These are phyloP conservation scores for Papilio protenor DNA, from an alignment of 2,888 invertebrate species.

Conservation along the genomic window DNA sequence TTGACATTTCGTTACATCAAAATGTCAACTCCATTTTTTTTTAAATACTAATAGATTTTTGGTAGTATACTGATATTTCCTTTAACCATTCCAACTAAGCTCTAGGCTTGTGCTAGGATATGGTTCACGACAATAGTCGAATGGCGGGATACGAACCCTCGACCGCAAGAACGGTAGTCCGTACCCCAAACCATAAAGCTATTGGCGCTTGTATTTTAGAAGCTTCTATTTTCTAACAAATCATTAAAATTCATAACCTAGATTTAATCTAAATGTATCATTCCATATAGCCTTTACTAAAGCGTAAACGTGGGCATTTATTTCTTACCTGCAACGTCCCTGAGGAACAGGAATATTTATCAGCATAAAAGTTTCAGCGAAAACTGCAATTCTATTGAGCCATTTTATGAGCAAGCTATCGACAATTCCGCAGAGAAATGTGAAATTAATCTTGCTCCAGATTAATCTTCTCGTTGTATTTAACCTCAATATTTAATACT, in stretches of 20 bases:
- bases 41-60: no score
- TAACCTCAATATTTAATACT: not conserved
- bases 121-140: no score
- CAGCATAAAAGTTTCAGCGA: slow-evolving; percentile 3
- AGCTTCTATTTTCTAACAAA: no score
- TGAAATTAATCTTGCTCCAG: slow-evolving; percentile 21
- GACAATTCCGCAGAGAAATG: not conserved
- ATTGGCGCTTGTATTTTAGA: no score
- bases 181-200: no score
- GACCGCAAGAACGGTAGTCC: no score
- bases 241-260: not conserved
- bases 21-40: no score
- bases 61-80: no score
- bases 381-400: slow-evolving; percentile 26
- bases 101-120: no score
- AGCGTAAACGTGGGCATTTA: not conserved
- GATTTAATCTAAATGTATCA: not conserved
- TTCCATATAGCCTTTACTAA: not conserved
- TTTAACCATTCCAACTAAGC: no score
- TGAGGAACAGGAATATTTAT: slow-evolving; percentile 8
- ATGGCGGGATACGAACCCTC: no score
- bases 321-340: not conserved
- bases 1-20: not conserved
- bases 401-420: slow-evolving; percentile 9
- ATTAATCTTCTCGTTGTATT: slow-evolving; percentile 40